These are phyloP conservation scores for Poeciliopsis gracilis DNA, from an alignment of 2,797 vertebrate genomes.

Conservation along the genomic window DNA sequence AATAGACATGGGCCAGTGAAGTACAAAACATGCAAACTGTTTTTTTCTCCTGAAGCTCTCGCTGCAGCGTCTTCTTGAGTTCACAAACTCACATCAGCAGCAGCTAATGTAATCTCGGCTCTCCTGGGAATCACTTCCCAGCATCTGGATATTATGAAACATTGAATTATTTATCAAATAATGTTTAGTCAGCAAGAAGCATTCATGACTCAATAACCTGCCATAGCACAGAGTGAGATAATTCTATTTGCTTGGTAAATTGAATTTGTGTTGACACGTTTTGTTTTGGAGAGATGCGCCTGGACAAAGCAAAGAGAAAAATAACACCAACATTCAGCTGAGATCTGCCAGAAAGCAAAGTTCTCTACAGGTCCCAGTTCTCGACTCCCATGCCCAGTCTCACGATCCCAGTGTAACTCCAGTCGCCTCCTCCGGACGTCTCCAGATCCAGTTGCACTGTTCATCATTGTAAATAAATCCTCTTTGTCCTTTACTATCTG, in stretches of 20 bases:
- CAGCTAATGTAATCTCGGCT: constrained; percentile 6
- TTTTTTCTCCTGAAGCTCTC: constrained; percentile 13
- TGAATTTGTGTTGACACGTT: constrained; percentile 35
- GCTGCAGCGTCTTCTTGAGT: constrained; percentile 1
- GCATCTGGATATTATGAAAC: constrained; percentile 38
- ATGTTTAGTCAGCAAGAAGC: constrained; percentile 25
- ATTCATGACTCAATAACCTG: constrained; percentile 39
- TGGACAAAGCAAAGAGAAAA: constrained; percentile 32
- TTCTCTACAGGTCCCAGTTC: too few species aligned
- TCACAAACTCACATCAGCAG: not conserved
- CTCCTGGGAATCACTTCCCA: constrained; percentile 22
- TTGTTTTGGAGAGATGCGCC: constrained; percentile 31
- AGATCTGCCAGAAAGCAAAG: not conserved
- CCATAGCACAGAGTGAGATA: constrained; percentile 14
- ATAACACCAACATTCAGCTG: constrained; percentile 14
- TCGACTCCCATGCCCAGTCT: too few species aligned
- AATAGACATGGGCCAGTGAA: not conserved
- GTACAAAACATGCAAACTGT: constrained; percentile 1
- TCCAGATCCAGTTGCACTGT: not conserved
- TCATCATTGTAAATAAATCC: not conserved
- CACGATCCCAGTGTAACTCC: not conserved
- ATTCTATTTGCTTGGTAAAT: constrained; percentile 31
- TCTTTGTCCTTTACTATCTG: not conserved
- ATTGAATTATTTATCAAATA: constrained; percentile 61
- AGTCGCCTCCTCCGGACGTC: not conserved